Evolutionary conservation across 2,113 vertebrate genomes (phyloP).

Genomic region (Cyrtonyx montezumae): DNA sequence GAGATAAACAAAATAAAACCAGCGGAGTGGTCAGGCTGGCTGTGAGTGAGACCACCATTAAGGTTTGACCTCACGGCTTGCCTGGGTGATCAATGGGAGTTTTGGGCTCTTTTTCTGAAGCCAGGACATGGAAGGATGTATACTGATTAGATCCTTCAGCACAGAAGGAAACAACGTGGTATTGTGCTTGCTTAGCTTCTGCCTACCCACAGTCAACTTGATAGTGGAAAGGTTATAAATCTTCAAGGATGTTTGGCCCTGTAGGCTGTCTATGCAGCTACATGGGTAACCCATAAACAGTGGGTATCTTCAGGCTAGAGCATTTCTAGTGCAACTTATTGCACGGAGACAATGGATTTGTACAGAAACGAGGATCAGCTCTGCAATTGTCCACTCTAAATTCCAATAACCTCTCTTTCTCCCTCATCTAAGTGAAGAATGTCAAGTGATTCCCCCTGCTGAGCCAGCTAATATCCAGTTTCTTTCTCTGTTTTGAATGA

Average conservation of each 20-base stretch:
- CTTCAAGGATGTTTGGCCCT: background rate
- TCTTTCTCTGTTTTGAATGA: background rate
- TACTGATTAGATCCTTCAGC: background rate
- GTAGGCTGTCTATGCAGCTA: background rate
- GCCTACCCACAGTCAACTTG: background rate
- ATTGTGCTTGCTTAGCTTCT: background rate
- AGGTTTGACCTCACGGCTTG: background rate
- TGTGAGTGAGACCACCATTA: background rate
- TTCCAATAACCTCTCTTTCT: constrained; percentile 1
- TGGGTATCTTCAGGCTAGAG: background rate
- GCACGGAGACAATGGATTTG: background rate
- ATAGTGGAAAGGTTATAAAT: background rate
- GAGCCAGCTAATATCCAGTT: constrained; percentile 27
- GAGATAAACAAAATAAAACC: constrained; percentile 39
- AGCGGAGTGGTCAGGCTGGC: background rate
- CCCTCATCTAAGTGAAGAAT: constrained; percentile 21
- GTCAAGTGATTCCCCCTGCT: constrained; percentile 51
- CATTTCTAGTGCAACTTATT: background rate
- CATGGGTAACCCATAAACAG: background rate
- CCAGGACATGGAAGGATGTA: background rate
- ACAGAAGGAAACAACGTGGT: background rate
- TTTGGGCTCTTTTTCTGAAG: background rate
- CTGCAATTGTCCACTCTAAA: background rate
- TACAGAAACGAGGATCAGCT: rapidly evolving
- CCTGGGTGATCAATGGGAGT: background rate